These are phyloP conservation scores for Drosophila limbata DNA, from an alignment of 2,888 invertebrate genomes.

Conservation along the genomic window DNA sequence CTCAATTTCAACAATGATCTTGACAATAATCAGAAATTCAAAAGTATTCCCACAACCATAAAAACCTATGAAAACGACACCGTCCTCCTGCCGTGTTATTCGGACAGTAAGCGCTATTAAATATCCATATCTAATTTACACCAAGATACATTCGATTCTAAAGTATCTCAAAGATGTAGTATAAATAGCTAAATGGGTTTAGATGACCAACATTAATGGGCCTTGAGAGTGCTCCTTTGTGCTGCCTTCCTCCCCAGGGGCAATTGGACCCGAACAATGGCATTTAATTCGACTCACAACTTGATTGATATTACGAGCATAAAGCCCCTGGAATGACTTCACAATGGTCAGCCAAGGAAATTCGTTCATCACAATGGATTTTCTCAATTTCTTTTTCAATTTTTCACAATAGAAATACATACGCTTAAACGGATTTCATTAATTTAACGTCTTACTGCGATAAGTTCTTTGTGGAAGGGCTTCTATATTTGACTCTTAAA, in stretches of 20 bases:
- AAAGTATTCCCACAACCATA: slow-evolving; percentile 90
- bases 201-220: slow-evolving; percentile 34
- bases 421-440: slow-evolving; percentile 57
- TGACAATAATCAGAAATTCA: slow-evolving; percentile 86
- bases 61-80: slow-evolving; percentile 92
- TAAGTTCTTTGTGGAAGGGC: neutral
- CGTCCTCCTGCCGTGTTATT: slow-evolving; percentile 91
- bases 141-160: neutral
- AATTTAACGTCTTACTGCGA: slow-evolving; percentile 43
- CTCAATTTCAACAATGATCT: slow-evolving; percentile 78
- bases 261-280: slow-evolving; percentile 66
- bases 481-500: slow-evolving; percentile 8
- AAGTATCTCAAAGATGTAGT: slow-evolving; percentile 3
- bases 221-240: slow-evolving; percentile 52
- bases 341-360: slow-evolving; percentile 60
- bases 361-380: slow-evolving; percentile 51
- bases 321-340: slow-evolving; percentile 48
- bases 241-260: neutral
- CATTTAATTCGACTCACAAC: slow-evolving; percentile 53
- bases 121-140: neutral
- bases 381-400: slow-evolving; percentile 29
- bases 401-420: slow-evolving; percentile 40
- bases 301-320: slow-evolving; percentile 39
- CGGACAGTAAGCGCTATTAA: slow-evolving; percentile 88
- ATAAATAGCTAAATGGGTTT: slow-evolving; percentile 7